These are phyloP conservation scores for Leptinotarsa undecemlineata DNA, from an alignment of 1,140 invertebrate genomes.

Conservation along the genomic window DNA sequence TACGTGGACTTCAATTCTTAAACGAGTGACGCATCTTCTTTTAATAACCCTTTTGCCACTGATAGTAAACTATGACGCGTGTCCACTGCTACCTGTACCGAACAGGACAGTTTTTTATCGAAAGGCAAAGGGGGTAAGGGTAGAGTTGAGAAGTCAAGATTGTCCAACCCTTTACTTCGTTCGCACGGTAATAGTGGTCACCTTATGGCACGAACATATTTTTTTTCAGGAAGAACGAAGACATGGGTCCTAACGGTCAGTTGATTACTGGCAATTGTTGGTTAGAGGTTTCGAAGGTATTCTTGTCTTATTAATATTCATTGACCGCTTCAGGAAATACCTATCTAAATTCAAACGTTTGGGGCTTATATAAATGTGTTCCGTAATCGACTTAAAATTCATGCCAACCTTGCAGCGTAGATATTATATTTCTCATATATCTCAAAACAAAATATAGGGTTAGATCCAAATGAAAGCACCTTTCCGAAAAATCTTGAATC, in stretches of 20 bases:
- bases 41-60: constrained; percentile 32
- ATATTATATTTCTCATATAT: too few relatives aligned
- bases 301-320: neutral
- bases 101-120: constrained; percentile 11
- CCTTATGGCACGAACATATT: neutral
- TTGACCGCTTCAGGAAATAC: neutral
- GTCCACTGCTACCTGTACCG: constrained; percentile 11
- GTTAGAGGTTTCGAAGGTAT: neutral
- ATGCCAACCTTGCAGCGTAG: too few relatives aligned
- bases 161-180: neutral
- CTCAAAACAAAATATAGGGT: too few relatives aligned
- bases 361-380: too few relatives aligned
- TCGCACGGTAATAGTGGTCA: constrained; percentile 18
- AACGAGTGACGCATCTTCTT: constrained; percentile 37
- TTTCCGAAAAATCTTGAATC: too few relatives aligned
- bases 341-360: neutral
- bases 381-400: too few relatives aligned
- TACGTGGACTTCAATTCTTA: neutral
- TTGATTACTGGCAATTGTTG: neutral
- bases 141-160: neutral
- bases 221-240: neutral
- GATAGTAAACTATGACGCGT: constrained; percentile 10
- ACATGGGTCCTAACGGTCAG: constrained; percentile 16
- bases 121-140: neutral
- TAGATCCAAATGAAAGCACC: too few relatives aligned